phyloP scores from a whole-genome alignment of 2,113 vertebrate genomes.

The Rhynchomys soricoides region DNA sequence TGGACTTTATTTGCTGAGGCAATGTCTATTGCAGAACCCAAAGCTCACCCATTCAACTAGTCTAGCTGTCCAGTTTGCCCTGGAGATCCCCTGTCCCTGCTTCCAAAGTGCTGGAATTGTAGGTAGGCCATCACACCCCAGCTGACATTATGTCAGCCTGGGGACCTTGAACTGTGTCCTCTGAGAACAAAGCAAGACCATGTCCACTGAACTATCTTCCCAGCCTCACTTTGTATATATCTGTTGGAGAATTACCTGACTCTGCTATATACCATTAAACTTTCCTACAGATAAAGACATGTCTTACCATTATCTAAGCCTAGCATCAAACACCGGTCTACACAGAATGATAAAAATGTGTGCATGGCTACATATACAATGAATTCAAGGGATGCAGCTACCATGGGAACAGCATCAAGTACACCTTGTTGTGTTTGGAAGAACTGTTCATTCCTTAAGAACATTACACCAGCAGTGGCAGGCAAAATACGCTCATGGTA shows the following conservation, averaged over 20 bases:
- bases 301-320: constrained; percentile 20
- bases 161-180: background rate
- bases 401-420: background rate
- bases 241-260: constrained; percentile 17
- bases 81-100: background rate
- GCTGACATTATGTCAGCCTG: background rate
- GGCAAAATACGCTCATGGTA: background rate
- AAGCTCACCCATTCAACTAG: background rate
- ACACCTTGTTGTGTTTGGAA: constrained; percentile 10
- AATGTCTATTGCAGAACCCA: background rate
- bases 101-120: background rate
- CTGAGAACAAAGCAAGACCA: background rate
- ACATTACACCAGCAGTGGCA: background rate
- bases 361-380: background rate
- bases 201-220: background rate
- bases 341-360: background rate
- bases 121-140: background rate
- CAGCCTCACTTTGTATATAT: background rate
- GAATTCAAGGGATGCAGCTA: background rate
- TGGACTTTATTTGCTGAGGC: background rate
- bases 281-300: constrained; percentile 41
- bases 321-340: constrained; percentile 22
- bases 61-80: background rate
- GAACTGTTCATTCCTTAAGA: constrained; percentile 29
- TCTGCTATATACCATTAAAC: background rate